Base-by-base conservation (phyloP, 53 echinoderm and acorn worm genomes). In the Holothuria leucospilota region DNA sequence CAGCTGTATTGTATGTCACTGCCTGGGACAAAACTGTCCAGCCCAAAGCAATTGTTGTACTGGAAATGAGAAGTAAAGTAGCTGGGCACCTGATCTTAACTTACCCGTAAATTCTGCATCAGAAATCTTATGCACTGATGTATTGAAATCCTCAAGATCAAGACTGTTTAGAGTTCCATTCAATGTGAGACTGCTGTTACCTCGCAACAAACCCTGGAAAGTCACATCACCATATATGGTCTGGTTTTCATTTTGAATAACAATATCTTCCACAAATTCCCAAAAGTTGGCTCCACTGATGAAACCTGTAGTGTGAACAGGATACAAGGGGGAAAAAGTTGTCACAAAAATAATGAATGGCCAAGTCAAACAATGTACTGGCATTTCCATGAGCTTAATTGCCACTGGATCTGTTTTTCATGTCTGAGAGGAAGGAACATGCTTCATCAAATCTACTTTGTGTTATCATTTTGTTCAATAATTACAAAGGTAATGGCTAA, bases 171-270 rank as follows among this genome's bases (percentile, higher is more conserved):
- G 24, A 8, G 27, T 59, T 13, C 72, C 86, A 25, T 30, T 46
- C 13, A 71, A 2, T 26, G 51, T 60, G 21, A 92, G n/a, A 51
- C 75, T 86, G 39, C 63, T 41, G 29, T 42, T 75, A 25, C 82
- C 62, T 0, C 41, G 26, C 21, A 91, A 20, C 15, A 52, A 63
- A 28, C 30, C 26, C 9, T n/a, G 26, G 26, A 91, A 87, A 0
- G 77, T 51, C 25, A 81, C 52, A 42, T 71, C 87, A 72, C 93
- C 93, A 21, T 84, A 86, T 56, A 96, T 96, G 20, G 78, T 60
- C 49, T 96, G 94, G 18, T 28, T 42, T 9, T 78, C 88, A 13
- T n/a, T 61, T 52, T 82, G 59, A 30, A 81, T 68, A 2, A 94
- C 94, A 18, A 92, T 90, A 82, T 96, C 86, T 13, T 78, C 90